Conservation (phyloP, 2,888 invertebrate genomes). For the Ormia ochracea region DNA sequence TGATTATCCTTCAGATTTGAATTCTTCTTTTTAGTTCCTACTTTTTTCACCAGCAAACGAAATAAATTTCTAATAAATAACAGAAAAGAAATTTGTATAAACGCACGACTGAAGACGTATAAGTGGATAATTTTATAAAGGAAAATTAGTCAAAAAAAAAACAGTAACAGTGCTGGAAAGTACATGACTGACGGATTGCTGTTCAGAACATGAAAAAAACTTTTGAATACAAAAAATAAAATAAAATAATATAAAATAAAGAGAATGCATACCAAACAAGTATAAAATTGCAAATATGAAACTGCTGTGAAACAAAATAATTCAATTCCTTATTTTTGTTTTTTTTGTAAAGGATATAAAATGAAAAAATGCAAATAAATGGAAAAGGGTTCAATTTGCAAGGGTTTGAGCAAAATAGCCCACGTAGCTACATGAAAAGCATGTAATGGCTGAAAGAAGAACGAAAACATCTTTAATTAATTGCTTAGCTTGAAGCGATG, state of each 20-base stretch:
- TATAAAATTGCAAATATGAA: constrained; percentile 36
- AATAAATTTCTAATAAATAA: neutral
- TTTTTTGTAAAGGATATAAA: neutral
- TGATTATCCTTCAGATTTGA: constrained; percentile 39
- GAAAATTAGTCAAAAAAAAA: constrained; percentile 42
- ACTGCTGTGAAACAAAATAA: constrained; percentile 32
- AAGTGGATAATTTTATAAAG: constrained; percentile 62
- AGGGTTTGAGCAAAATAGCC: neutral
- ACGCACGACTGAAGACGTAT: constrained; percentile 60
- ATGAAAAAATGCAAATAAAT: neutral
- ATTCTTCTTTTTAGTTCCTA: neutral
- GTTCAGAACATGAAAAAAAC: constrained; percentile 13
- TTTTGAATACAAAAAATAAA: constrained; percentile 2
- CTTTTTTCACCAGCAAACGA: neutral
- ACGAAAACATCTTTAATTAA: too few relatives aligned
- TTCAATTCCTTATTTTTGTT: constrained; percentile 51
- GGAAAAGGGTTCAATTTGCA: neutral
- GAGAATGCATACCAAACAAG: constrained; percentile 22
- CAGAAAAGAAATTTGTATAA: constrained; percentile 26
- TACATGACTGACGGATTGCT: constrained; percentile 46
- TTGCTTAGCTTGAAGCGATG: too few relatives aligned
- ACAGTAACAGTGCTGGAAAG: neutral
- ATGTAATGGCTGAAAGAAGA: too few relatives aligned
- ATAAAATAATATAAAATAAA: too few relatives aligned
- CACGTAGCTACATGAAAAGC: too few relatives aligned